Base-by-base conservation (phyloP, 2,113 vertebrate species). In the Chinchilla lanigera region DNA sequence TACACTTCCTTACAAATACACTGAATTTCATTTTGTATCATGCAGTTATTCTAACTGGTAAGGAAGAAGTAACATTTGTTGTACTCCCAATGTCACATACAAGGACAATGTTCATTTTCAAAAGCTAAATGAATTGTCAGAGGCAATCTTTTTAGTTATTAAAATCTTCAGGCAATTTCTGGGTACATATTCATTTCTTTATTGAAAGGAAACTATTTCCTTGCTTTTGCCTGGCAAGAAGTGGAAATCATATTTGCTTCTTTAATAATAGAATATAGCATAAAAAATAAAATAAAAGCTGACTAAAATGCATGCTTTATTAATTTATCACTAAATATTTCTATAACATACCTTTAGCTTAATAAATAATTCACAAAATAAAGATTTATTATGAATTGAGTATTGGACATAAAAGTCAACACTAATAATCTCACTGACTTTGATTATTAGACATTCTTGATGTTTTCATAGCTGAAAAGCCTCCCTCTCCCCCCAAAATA, bases 121-220 rank as follows among this genome's bases (percentile, higher is more conserved):
- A 97, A 94, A 92, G 60, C 12, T 41, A 56, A 86, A 19, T 16
- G 5, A 3, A 38, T 89, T 93, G 86, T 82, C 86, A 38, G 10
- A 69, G 30, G 38, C 61, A 73, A 30, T 58, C 78, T 95, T 65
- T 93, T 94, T 85, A 87, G 86, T 94, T 97, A 94, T 85, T 97
- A 85, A 95, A 90, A 92, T 19, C n/a, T 50, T 80, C 86, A 93
- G 60, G 77, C 8, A 85, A 35, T 90, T 92, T 71, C 54, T 81
- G n/a, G 19, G 56, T 85, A 50, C 47, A 50, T 50, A 35, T 93
- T 96, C 17, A 47, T 61, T 90, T 92, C 60, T 71, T 94, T 33
- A 69, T 28, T 69, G 82, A 77, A 63, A 84, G 38, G 54, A 90
- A 90, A 52, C 96, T 69, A 12, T 56, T 95, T 94, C 81, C 26